These are phyloP conservation scores for Ephydatia muelleri DNA, from an alignment of 37 sponge, comb jelly and placozoan species.

Conservation along the genomic window DNA sequence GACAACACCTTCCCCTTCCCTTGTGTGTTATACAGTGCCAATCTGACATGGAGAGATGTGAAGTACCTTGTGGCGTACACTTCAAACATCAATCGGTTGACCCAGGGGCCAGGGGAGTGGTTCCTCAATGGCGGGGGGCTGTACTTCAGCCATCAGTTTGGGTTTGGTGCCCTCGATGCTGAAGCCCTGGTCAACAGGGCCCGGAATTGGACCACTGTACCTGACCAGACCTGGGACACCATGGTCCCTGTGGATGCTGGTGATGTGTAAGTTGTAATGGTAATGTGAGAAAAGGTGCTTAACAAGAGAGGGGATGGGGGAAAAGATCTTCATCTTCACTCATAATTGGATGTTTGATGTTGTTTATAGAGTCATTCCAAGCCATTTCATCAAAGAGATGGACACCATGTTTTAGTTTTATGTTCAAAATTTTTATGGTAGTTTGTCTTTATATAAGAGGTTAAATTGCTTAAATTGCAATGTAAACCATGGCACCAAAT, in stretches of 20 bases:
- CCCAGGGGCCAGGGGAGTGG: constrained; percentile 37
- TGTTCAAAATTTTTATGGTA: no score
- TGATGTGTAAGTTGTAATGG: not conserved
- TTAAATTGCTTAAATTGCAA: no score
- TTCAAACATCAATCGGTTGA: constrained; percentile 9
- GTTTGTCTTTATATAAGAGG: no score
- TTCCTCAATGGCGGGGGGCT: constrained; percentile 79
- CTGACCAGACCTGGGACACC: constrained; percentile 7
- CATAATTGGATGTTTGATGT: no score
- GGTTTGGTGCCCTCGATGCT: constrained; percentile 91
- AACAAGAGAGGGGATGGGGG: no score
- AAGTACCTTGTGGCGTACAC: constrained; percentile 87
- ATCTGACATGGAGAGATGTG: constrained; percentile 92
- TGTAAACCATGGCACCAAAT: no score
- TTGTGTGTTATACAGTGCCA: constrained; percentile 40
- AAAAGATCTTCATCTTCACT: no score
- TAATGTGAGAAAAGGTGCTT: not conserved
- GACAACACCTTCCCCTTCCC: not conserved
- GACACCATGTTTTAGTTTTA: no score
- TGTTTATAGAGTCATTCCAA: no score
- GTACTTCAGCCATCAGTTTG: constrained; percentile 72
- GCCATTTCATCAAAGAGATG: no score
- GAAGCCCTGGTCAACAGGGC: constrained; percentile 78
- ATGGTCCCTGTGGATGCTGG: not conserved
- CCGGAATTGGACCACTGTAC: constrained; percentile 76